Evolutionary conservation across 1,140 invertebrate genomes (phyloP), one percentile per base, ranked within the genome.

Genomic region (Choristoneura fumiferana): DNA sequence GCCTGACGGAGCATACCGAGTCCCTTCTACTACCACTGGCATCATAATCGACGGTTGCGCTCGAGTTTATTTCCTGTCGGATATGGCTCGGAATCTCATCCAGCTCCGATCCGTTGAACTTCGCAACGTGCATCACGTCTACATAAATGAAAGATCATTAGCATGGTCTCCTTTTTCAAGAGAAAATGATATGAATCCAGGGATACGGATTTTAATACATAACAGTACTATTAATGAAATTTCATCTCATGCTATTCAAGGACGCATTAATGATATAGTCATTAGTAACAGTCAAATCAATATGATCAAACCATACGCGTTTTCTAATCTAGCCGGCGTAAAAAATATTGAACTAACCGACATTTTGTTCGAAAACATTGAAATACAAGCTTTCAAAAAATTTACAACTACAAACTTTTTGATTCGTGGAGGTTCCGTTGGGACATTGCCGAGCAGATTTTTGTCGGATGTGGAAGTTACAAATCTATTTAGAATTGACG

Each of bases 311-410:
- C 91, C 94, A 0, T 95, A 94, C 73, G 94, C 94, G 0, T 94
- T 96, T 73, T 93, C 93, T 54, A 94, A 93, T 71, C 82, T 95
- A 0, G 77, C 89, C 1, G 91, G 91, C 54, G 87, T 88, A n/a
- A 84, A 88, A 63, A 89, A 77, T 17, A 84, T 94, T 45, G 84
- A 91, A 63, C 74, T 93, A 22, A 72, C 58, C 10, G 90, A 94
- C 66, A 92, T 91, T 55, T 71, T 66, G 0, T 84, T 95, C 13
- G 90, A 91, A 17, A 90, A 84, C 6, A 89, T 95, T 12, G 92
- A 95, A 65, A 91, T 92, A 17, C 94, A 95, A 75, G 92, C 94
- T 1, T 95, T 96, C 67, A 96, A 95, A 60, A 95, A 95, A 78
- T 95, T 96, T 72, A 91, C 92, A 22, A 92, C 94, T 0, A 88